phyloP scores from a whole-genome alignment of 2,888 invertebrate species.

The Eristalinus sepulchralis region DNA sequence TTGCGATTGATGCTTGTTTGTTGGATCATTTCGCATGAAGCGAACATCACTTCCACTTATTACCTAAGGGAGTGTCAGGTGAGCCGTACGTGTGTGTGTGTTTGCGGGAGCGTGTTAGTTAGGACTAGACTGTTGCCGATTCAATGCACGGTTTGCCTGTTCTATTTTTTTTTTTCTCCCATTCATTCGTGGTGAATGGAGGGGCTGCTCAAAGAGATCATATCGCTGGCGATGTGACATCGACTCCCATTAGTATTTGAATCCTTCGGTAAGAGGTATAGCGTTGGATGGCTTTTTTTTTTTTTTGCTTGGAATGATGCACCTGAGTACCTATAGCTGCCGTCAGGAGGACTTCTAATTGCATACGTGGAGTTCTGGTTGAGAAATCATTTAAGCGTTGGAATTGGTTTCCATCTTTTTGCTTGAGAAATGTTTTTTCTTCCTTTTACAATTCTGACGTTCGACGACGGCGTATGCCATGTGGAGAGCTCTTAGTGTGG shows the following conservation, averaged over 20 bases:
- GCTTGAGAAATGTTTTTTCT: neutral
- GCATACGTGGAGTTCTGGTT: conserved; percentile 49
- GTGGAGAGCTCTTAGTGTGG: conserved; percentile 1
- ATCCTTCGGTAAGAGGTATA: conserved; percentile 29
- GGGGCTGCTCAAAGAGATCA: conserved; percentile 38
- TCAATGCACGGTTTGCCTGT: conserved; percentile 20
- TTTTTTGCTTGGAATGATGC: conserved; percentile 40
- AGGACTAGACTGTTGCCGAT: conserved; percentile 38
- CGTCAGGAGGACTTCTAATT: conserved; percentile 46
- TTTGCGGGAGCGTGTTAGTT: conserved; percentile 8
- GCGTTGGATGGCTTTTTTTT: conserved; percentile 47
- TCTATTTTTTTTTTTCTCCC: conserved; percentile 3
- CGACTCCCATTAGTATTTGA: conserved; percentile 61
- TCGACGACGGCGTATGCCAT: neutral
- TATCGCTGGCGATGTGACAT: conserved; percentile 57
- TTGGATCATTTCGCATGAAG: conserved; percentile 67
- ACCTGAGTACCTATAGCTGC: neutral
- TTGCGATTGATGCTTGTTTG: conserved; percentile 45
- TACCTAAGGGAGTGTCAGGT: conserved; percentile 66
- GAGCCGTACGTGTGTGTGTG: conserved; percentile 28
- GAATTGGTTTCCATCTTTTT: conserved; percentile 16
- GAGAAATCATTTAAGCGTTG: conserved; percentile 45
- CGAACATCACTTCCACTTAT: conserved; percentile 71
- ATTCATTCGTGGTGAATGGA: conserved; percentile 6
- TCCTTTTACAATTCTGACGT: neutral